phyloP scores from a whole-genome alignment of 30 jellyfish, hydroid and myxozoan species.

The Haliclystus octoradiatus region DNA sequence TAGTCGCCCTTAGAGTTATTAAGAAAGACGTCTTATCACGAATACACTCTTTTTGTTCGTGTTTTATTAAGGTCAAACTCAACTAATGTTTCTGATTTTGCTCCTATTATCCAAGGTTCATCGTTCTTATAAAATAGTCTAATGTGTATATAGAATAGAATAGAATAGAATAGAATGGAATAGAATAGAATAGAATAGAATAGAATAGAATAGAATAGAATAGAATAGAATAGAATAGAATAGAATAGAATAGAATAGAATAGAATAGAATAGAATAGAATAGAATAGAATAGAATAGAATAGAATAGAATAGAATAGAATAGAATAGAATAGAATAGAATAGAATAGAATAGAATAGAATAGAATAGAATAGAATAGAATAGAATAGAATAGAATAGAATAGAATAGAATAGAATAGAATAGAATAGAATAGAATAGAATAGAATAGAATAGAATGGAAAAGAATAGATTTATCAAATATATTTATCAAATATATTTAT shows the following conservation, averaged over 20 bases:
- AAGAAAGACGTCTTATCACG: too few relatives aligned
- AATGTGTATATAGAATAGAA: too few relatives aligned
- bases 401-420: background rate
- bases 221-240: background rate
- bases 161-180: background rate
- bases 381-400: background rate
- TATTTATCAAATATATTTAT: too few relatives aligned
- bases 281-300: background rate
- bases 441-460: background rate
- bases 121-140: too few relatives aligned
- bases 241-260: background rate
- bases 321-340: background rate
- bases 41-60: too few relatives aligned
- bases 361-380: background rate
- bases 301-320: too few relatives aligned
- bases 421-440: background rate
- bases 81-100: too few relatives aligned
- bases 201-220: background rate
- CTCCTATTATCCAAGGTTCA: too few relatives aligned
- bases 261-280: background rate
- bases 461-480: too few relatives aligned
- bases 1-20: too few relatives aligned
- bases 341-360: background rate
- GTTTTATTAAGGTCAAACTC: too few relatives aligned
- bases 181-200: background rate